Evolutionary conservation across 2,888 invertebrate genomes (phyloP).

Genomic region (Agelastica alni): DNA sequence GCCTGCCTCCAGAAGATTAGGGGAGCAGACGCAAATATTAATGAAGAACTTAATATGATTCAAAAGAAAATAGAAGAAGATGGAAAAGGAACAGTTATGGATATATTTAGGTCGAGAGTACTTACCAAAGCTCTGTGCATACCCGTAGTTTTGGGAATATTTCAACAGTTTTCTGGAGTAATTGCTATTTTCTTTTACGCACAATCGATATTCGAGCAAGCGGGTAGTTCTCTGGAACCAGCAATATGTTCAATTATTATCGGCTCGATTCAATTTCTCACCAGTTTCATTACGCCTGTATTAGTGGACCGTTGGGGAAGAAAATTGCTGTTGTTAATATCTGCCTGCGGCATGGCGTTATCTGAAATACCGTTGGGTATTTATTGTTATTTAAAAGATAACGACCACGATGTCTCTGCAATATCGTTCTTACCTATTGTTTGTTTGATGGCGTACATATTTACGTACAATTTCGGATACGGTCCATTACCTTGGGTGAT

Average conservation of each 20-base stretch:
- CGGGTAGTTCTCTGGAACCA: slow-evolving; percentile 63
- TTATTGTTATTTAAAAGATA: slow-evolving; percentile 62
- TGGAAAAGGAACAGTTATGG: slow-evolving; percentile 52
- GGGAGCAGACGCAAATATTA: slow-evolving; percentile 63
- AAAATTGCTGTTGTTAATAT: slow-evolving; percentile 70
- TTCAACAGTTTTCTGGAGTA: slow-evolving; percentile 84
- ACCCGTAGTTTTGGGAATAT: slow-evolving; percentile 71
- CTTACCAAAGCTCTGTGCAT: slow-evolving; percentile 77
- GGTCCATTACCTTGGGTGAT: slow-evolving; percentile 83
- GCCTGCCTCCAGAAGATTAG: slow-evolving; percentile 70
- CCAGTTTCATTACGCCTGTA: slow-evolving; percentile 73
- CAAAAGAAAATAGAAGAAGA: slow-evolving; percentile 53
- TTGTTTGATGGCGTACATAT: slow-evolving; percentile 71
- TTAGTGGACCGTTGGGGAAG: slow-evolving; percentile 79
- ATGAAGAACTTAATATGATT: slow-evolving; percentile 62
- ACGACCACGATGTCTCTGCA: slow-evolving; percentile 36
- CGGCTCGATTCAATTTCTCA: slow-evolving; percentile 75
- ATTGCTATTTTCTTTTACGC: slow-evolving; percentile 81
- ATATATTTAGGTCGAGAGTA: slow-evolving; percentile 61
- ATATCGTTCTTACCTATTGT: slow-evolving; percentile 72
- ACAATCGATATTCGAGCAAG: slow-evolving; percentile 69
- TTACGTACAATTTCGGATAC: slow-evolving; percentile 70
- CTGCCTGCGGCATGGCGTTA: slow-evolving; percentile 66
- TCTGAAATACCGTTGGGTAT: slow-evolving; percentile 60
- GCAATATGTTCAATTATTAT: slow-evolving; percentile 75